A percentile compares a stretch with the other conserved stretches of the same genome.
Conservation (phyloP, 37 sponge, comb jelly and placozoan genomes). For the Agelas oroides region DNA sequence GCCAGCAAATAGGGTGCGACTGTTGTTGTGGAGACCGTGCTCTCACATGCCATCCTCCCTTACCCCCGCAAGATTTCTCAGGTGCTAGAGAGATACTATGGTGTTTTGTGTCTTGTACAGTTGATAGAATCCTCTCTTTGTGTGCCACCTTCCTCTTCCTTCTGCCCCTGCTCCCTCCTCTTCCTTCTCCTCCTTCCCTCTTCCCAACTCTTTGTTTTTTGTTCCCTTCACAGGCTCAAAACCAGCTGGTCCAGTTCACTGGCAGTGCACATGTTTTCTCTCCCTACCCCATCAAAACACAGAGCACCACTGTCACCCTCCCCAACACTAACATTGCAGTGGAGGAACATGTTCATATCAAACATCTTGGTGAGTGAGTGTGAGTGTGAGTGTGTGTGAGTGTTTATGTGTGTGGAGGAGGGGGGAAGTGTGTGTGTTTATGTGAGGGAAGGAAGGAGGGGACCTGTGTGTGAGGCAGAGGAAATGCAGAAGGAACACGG, state of each 20-base stretch:
- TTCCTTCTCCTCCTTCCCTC: background rate
- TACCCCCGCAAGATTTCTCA: slow-evolving; percentile 74
- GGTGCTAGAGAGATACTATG: no score
- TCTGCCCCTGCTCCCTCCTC: background rate
- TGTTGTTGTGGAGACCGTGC: slow-evolving; percentile 65
- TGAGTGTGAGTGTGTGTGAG: no score
- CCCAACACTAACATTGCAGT: slow-evolving; percentile 85
- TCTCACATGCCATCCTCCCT: slow-evolving; percentile 66
- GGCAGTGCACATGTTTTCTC: slow-evolving; percentile 79
- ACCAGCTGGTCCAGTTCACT: slow-evolving; percentile 83
- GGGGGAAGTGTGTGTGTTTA: no score
- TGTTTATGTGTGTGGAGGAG: no score
- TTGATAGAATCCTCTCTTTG: no score
- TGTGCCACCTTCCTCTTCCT: background rate
- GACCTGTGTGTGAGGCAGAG: no score
- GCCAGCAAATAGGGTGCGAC: slow-evolving; percentile 36
- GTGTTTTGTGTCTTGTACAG: no score
- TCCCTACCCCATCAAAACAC: slow-evolving; percentile 77
- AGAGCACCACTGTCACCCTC: slow-evolving; percentile 72
- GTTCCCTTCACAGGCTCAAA: slow-evolving; percentile 68
- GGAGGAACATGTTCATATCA: slow-evolving; percentile 87
- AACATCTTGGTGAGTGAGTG: slow-evolving; percentile 70
- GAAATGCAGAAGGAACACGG: no score
- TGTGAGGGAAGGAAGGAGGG: no score
- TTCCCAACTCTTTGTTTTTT: no score